phyloP scores from a whole-genome alignment of 2,888 invertebrate genomes.

The Chrysomela aeneicollis region DNA sequence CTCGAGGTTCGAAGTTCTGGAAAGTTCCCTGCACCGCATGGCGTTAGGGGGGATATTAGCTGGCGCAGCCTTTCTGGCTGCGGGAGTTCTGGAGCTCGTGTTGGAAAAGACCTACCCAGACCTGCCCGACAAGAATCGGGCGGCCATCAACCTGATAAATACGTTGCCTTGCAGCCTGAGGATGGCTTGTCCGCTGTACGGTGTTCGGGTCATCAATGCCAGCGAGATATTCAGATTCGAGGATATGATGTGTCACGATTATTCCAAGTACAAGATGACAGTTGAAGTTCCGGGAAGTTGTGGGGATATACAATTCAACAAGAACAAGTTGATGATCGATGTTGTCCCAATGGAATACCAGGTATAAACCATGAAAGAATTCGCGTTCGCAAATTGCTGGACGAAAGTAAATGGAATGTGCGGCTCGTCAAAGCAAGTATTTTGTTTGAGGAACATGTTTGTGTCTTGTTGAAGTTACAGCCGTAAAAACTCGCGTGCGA shows the following conservation, averaged over 20 bases:
- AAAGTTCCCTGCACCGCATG: slow-evolving; percentile 77
- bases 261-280: slow-evolving; percentile 52
- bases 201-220: slow-evolving; percentile 48
- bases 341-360: slow-evolving; percentile 53
- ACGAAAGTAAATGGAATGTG: neutral
- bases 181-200: slow-evolving; percentile 53
- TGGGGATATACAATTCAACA: slow-evolving; percentile 50
- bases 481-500: too few relatives aligned
- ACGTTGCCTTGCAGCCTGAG: slow-evolving; percentile 68
- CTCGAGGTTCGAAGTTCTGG: slow-evolving; percentile 58
- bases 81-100: slow-evolving; percentile 70
- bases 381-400: too few relatives aligned
- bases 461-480: too few relatives aligned
- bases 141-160: slow-evolving; percentile 71
- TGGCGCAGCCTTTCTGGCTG: slow-evolving; percentile 39
- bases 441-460: too few relatives aligned
- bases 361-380: slow-evolving; percentile 40
- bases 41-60: slow-evolving; percentile 76
- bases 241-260: slow-evolving; percentile 55
- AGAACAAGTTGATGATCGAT: slow-evolving; percentile 47
- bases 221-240: slow-evolving; percentile 53
- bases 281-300: slow-evolving; percentile 56
- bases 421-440: too few relatives aligned
- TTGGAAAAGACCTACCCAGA: slow-evolving; percentile 60
- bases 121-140: slow-evolving; percentile 55